phyloP scores from a whole-genome alignment of 1,140 invertebrate genomes.

The Formica exsecta region DNA sequence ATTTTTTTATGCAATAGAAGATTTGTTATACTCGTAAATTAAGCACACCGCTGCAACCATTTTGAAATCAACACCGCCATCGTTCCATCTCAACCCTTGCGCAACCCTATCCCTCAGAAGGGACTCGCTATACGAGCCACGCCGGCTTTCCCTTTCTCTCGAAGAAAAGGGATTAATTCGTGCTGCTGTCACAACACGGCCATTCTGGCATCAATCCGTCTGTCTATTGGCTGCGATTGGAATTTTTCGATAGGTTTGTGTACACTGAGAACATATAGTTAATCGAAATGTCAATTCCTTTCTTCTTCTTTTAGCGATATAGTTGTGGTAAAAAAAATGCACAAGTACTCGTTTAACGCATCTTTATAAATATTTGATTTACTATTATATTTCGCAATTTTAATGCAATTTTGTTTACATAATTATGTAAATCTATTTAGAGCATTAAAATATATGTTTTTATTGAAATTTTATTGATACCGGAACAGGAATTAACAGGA shows the following conservation, averaged over 20 bases:
- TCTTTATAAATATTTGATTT: background rate
- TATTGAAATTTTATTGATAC: background rate
- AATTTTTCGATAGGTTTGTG: slow-evolving; percentile 41
- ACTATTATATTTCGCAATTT: background rate
- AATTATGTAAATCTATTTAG: background rate
- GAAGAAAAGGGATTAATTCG: slow-evolving; percentile 71
- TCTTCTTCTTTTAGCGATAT: background rate
- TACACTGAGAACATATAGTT: background rate
- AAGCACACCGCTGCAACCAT: slow-evolving; percentile 68
- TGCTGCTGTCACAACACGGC: slow-evolving; percentile 78
- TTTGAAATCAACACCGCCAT: slow-evolving; percentile 79
- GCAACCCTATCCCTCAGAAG: slow-evolving; percentile 77
- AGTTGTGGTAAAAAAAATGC: background rate
- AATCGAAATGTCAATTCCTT: slow-evolving; percentile 36
- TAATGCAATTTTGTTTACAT: background rate
- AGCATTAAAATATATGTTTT: background rate
- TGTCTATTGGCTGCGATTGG: slow-evolving; percentile 74
- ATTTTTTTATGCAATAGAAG: background rate
- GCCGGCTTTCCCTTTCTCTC: slow-evolving; percentile 71
- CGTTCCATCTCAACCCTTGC: slow-evolving; percentile 70
- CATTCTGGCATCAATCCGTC: slow-evolving; percentile 78
- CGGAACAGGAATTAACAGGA: background rate
- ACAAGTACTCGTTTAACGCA: background rate
- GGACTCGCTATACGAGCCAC: slow-evolving; percentile 61
- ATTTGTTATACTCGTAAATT: background rate